phyloP scores from a whole-genome alignment of 2,797 vertebrate species.

The Selene dorsalis region DNA sequence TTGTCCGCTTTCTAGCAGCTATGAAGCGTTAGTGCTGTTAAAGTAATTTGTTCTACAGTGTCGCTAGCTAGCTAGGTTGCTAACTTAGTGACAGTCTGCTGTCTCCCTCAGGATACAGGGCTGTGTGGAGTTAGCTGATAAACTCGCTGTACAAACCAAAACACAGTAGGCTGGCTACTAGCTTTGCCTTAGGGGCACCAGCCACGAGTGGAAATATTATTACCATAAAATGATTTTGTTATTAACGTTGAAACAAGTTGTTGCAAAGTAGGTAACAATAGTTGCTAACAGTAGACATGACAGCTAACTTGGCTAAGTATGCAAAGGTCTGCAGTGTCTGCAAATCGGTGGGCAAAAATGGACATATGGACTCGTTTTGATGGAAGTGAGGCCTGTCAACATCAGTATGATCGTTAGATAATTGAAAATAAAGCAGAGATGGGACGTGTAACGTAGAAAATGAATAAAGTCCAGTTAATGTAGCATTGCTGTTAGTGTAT shows the following conservation, averaged over 20 bases:
- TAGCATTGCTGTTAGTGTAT: background rate
- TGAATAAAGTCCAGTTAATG: background rate
- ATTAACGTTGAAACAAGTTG: constrained; percentile 32
- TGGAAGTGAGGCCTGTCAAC: background rate
- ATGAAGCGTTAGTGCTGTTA: constrained; percentile 27
- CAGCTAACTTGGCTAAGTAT: constrained; percentile 15
- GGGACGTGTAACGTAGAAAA: too few species aligned
- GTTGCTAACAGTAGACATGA: constrained; percentile 29
- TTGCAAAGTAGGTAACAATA: constrained; percentile 32
- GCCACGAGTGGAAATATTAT: background rate
- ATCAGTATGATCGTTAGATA: background rate
- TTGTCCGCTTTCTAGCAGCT: constrained; percentile 12
- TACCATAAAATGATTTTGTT: background rate
- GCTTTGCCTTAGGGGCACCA: background rate
- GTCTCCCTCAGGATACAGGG: constrained; percentile 23
- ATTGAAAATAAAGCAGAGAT: background rate
- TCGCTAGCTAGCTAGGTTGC: constrained; percentile 62
- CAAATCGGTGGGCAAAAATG: constrained; percentile 6
- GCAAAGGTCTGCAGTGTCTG: constrained; percentile 1
- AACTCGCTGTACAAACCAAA: background rate
- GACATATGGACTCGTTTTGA: background rate
- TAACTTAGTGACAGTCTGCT: constrained; percentile 49
- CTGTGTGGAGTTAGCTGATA: constrained; percentile 21
- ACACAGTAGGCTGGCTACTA: background rate
- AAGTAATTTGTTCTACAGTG: constrained; percentile 43